Base-by-base conservation (phyloP, 2,113 vertebrate genomes). In the Varanus komodoensis region DNA sequence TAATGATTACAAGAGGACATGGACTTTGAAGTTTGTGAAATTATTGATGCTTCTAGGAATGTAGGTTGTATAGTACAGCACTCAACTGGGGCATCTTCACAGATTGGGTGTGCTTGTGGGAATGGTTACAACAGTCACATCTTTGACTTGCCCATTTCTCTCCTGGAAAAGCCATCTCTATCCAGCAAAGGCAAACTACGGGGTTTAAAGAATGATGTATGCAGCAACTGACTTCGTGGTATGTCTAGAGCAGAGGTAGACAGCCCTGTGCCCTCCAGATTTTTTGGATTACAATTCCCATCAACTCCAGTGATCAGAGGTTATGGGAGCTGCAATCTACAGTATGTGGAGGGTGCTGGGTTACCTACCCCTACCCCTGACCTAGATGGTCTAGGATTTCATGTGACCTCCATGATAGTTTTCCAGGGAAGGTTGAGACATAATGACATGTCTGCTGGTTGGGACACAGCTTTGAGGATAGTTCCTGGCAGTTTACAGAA, bases 381-480 rank as follows among this genome's bases (percentile, higher is more conserved):
- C 23, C 50, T 29, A 81, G 25, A 81, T 27, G 78, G 32, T 80
- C 61, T 84, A 17, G 34, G 77, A 34, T 6, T 85, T 79, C 61
- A 71, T 50, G 1, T 79, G n/a, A 54, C 9, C 0, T 25, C 74
- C 14, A 0, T 68, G 82, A 84, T 48, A 64, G 67, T 71, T 25
- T 38, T 67, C 2, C 0, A 27, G 61, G 38, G 52, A 82, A 75
- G 78, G 75, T 19, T 83, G 67, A 68, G 79, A 84, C 73, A 54
- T 7, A 23, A 11, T 19, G 1, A 69, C 27, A 68, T 48, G 8
- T 67, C 38, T 78, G 64, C 0, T 0, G 12, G 0, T 29, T 89
- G 67, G 27, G 74, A 9, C 25, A 0, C 3, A 4, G 68, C 0
- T 0, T 38, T 48, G 19, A 19, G 71, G 25, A 32, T 50, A 68